Percentiles rank a stretch among this genome's conserved stretches.
phyloP scores from a whole-genome alignment of 2,797 vertebrate species.

The Manis pentadactyla region DNA sequence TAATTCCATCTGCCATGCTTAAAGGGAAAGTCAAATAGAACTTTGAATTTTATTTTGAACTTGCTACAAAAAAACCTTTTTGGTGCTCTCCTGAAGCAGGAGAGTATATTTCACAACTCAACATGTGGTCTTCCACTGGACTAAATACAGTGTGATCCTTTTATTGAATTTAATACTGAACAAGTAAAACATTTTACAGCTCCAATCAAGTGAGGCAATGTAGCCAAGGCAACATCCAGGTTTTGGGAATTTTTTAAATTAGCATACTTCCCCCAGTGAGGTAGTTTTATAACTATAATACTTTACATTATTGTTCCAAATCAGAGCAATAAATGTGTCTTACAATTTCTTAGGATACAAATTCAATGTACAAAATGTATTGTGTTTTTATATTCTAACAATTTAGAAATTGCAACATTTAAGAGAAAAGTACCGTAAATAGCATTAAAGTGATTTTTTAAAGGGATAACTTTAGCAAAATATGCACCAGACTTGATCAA shows the following conservation, averaged over 20 bases:
- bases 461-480: not conserved
- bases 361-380: not conserved
- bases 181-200: conserved; percentile 1
- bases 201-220: not conserved
- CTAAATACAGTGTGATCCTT: not conserved
- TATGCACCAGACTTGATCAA: not conserved
- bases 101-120: not conserved
- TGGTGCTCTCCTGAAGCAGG: not conserved
- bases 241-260: not conserved
- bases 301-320: not conserved
- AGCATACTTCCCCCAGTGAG: not conserved
- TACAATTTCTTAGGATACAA: not conserved
- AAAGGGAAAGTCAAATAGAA: not conserved
- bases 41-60: not conserved
- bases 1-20: not conserved
- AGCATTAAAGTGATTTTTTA: not conserved
- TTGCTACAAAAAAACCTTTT: not conserved
- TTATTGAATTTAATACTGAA: not conserved
- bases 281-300: not conserved
- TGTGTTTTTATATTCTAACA: not conserved
- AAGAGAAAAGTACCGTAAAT: not conserved
- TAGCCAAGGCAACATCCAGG: not conserved
- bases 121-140: not conserved
- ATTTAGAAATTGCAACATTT: not conserved
- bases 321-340: not conserved